phyloP scores from a whole-genome alignment of 1,140 invertebrate species.

The Drosophila punjabiensis region DNA sequence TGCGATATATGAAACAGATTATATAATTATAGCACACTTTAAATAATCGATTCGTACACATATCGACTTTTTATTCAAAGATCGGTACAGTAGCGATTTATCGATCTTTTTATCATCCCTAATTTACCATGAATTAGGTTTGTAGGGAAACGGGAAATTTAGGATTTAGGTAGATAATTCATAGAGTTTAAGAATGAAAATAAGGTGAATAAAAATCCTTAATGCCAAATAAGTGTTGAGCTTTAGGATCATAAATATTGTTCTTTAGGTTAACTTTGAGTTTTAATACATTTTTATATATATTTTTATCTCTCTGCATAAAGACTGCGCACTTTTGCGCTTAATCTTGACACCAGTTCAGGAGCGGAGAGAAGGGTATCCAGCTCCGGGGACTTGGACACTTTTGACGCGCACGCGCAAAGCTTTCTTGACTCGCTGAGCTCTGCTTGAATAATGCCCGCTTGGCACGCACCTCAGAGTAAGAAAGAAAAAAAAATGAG shows the following conservation, averaged over 20 bases:
- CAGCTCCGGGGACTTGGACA: slow-evolving; percentile 5
- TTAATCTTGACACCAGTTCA: slow-evolving; percentile 61
- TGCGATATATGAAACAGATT: too few relatives aligned
- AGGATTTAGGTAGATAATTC: too few relatives aligned
- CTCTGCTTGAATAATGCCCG: slow-evolving; percentile 69
- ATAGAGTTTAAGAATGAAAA: too few relatives aligned
- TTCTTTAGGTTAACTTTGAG: rapidly evolving
- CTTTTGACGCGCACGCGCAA: slow-evolving; percentile 62
- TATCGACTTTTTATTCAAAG: too few relatives aligned
- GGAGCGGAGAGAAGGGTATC: slow-evolving; percentile 18
- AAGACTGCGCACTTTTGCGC: slow-evolving; percentile 66
- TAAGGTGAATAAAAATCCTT: too few relatives aligned
- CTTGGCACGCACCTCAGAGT: slow-evolving; percentile 69
- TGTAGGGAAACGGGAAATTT: too few relatives aligned
- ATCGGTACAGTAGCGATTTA: too few relatives aligned
- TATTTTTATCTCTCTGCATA: slow-evolving; percentile 3
- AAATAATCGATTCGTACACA: too few relatives aligned
- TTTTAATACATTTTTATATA: background rate
- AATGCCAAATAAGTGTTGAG: background rate
- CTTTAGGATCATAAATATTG: background rate
- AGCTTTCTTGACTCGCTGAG: slow-evolving; percentile 52
- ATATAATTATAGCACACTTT: too few relatives aligned
- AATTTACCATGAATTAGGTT: too few relatives aligned
- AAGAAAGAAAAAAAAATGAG: background rate
- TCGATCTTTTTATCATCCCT: too few relatives aligned